Evolutionary conservation across 37 sponge, comb jelly and placozoan genomes (phyloP), one percentile per base, ranked within the genome.

Genomic region (Haliclona indistincta): DNA sequence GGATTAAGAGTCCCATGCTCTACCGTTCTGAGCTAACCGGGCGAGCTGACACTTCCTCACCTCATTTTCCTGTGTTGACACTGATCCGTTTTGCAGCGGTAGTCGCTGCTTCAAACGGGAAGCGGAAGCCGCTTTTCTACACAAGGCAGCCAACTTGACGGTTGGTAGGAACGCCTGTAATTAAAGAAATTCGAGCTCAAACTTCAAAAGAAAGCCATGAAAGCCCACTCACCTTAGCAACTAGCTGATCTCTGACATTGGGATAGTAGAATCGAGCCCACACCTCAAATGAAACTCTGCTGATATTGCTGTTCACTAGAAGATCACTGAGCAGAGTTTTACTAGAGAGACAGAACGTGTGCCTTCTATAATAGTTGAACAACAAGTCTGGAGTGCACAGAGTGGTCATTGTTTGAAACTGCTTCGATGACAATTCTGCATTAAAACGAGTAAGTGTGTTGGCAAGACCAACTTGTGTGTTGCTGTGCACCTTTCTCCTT

Each of bases 211-310:
- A n/a, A n/a, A 49, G 53, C 53, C 13, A 49, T 49, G 53, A 49
- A 17, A 13, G 53, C n/a, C n/a, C n/a, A n/a, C 52, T 2, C 41
- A 85, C 97, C 85, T 84, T 93, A 15, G 97, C 97, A 36, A 89
- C 62, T 3, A 93, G 74, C 71, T 93, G 91, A 64, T 96, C 97
- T 25, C 94, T 55, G 53, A 89, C 81, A 84, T 96, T 96, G 36
- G 94, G 94, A 44, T 89, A 88, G 77, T 96, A 96, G 66, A 82
- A 89, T 51, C 97, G 64, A 73, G 78, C 79, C 97, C 97, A 96
- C n/a, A 96, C 58, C 52, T 96, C 91, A 77, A 96, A 87, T 38
- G 82, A 70, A 30, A 96, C 66, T 4, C 70, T 78, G 30, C 79
- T 78, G 58, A 70, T 64, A 30, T 38, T 15, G 11, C 58, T 63